Base-by-base conservation (phyloP, 2,797 vertebrate genomes). In the Cossypha heuglini region DNA sequence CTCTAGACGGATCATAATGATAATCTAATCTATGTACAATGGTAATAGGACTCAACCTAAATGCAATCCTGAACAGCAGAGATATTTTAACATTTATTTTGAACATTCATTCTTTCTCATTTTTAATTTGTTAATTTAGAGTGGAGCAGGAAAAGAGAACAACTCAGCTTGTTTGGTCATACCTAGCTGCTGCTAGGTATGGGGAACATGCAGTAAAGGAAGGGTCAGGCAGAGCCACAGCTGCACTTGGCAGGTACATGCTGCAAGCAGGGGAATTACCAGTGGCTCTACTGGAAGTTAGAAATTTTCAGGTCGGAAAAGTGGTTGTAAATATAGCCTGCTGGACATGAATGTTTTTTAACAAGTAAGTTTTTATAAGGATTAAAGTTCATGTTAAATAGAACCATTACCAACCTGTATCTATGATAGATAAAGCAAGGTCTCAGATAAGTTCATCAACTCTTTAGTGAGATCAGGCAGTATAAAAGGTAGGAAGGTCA, bases 161-260 rank as follows among this genome's bases (percentile, higher is more conserved):
- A 59, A 55, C 37, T 62, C 13, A 78, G 40, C 66, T 77, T 62
- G 8, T 16, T 12, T 59, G 43, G 26, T 46, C 52, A 58, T 22
- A 31, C 2, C 49, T 51, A 51, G 33, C 25, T 68, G 9, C 46
- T 82, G 66, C 25, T 59, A 61, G 16, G 16, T 28, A 20, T 8
- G 29, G 13, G 24, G 5, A 48, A 16, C 7, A 45, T 3, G 26
- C 0, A 1, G n/a, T 1, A 61, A 6, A 59, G 17, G 10, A 74
- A 43, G 26, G 28, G 43, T 43, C 46, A 68, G 62, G 48, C 43
- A 71, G 16, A 75, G 4, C 17, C 31, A 48, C 12, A 40, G 37
- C 24, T 62, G 51, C 26, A 37, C 16, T 35, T 5, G n/a, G 46
- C 54, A 69, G 13, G 19, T 61, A 61, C 8, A 6, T 2, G 5